Base-by-base conservation (phyloP, 2,113 vertebrate species). In the Calidris pugnax region DNA sequence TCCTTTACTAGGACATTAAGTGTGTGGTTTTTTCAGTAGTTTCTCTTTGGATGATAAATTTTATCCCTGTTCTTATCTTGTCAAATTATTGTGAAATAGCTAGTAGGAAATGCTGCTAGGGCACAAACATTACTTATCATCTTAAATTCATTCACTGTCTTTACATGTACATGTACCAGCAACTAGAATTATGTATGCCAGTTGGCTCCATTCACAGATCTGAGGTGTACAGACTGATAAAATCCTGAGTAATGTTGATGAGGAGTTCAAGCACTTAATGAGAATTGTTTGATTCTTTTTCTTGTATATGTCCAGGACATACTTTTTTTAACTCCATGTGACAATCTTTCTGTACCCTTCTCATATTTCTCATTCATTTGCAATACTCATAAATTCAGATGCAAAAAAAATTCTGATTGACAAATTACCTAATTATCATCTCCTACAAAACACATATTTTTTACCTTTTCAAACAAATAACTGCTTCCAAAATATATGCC, bases 11-110 rank as follows among this genome's bases (percentile, higher is more conserved):
- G 30, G 30, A 48, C 83, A 76, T 17, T 33, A 32, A 33, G 26
- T 28, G 28, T 48, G 16, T 4, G 15, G 0, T 0, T 64, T 64
- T 78, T 74, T 56, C 9, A 30, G 56, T 15, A 19, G 64, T 63
- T 88, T 75, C 73, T 64, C 48, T 88, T 94, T 64, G 15, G 20
- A 78, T 8, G 17, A 50, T 3, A 83, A 18, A 60, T 83, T 86
- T 80, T 88, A 55, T 83, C 39, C 82, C 20, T 27, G 16, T 56
- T 68, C 57, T 92, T 82, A 56, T 87, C 64, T 90, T 82, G 78
- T 91, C 66, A 84, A 85, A 39, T 48, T 22, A 51, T 68, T 85
- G 87, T 43, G 87, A 87, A 79, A 91, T 51, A 73, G 14, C 33
- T 78, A 73, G 56, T 62, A 82, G 39, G 62, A 82, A 85, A 87